Evolutionary conservation across 2,888 invertebrate species (phyloP).

Genomic region (Andricus quercusramuli): DNA sequence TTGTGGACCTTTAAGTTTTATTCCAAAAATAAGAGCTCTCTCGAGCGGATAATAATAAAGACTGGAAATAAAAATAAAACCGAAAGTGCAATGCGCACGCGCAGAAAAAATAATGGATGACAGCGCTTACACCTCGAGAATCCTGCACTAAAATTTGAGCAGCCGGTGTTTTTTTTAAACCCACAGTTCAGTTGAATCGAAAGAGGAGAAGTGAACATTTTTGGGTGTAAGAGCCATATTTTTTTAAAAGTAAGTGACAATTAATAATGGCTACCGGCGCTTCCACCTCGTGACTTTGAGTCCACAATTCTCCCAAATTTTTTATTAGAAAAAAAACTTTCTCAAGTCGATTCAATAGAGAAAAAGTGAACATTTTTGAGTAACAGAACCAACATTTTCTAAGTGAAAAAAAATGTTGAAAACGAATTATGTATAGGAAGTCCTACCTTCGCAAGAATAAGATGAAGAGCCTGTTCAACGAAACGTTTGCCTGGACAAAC

Average conservation of each 20-base stretch:
- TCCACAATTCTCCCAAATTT: neutral
- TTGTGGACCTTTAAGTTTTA: neutral
- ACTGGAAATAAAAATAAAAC: neutral
- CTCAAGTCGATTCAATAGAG: neutral
- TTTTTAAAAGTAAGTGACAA: neutral
- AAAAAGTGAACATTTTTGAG: neutral
- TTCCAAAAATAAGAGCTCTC: neutral
- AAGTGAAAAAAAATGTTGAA: neutral
- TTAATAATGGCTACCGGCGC: neutral
- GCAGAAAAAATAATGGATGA: neutral
- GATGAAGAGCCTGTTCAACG: conserved; percentile 87
- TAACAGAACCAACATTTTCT: neutral
- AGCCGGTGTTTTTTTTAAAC: too few species aligned
- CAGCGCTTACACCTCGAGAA: too few species aligned
- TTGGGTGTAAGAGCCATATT: neutral
- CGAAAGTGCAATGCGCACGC: neutral
- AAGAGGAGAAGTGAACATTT: neutral
- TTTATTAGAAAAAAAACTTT: neutral
- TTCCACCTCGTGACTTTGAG: neutral
- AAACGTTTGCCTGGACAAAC: conserved; percentile 93
- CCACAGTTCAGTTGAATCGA: neutral
- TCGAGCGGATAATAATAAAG: too few species aligned
- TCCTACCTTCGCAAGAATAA: conserved; percentile 86
- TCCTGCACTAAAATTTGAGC: too few species aligned
- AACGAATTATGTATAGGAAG: neutral